These are phyloP conservation scores for Acropternis orthonyx DNA, from an alignment of 2,797 vertebrate genomes.

Conservation along the genomic window DNA sequence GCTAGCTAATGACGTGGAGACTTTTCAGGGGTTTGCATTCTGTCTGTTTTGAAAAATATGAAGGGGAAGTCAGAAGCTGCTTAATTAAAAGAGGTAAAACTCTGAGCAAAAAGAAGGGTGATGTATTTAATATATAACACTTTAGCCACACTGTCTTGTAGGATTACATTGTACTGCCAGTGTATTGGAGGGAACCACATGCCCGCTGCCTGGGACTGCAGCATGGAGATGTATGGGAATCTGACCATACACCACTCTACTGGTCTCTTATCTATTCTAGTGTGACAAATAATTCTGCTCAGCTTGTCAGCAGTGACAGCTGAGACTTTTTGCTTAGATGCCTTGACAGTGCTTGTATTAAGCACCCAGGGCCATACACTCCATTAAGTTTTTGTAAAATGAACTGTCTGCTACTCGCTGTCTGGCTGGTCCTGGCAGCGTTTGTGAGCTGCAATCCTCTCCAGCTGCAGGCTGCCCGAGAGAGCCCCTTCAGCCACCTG, in stretches of 20 bases:
- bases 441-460: conserved; percentile 66
- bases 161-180: not conserved
- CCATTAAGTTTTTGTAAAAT: conserved; percentile 90
- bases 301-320: conserved; percentile 84
- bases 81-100: not conserved
- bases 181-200: not conserved
- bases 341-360: conserved; percentile 86
- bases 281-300: conserved; percentile 88
- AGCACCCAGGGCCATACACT: conserved; percentile 84
- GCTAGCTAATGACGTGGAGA: not conserved
- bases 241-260: conserved; percentile 57
- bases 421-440: conserved; percentile 68
- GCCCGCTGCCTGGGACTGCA: not conserved
- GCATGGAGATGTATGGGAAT: conserved; percentile 32
- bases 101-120: not conserved
- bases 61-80: not conserved
- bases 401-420: conserved; percentile 79
- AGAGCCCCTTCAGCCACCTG: conserved; percentile 31
- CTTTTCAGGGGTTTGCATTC: not conserved
- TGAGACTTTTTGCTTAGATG: conserved; percentile 82
- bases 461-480: conserved; percentile 48
- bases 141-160: not conserved
- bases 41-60: not conserved
- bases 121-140: not conserved
- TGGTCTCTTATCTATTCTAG: conserved; percentile 78